These are phyloP conservation scores for Scaptomyza parva DNA, from an alignment of 2,888 invertebrate genomes.

Conservation along the genomic window DNA sequence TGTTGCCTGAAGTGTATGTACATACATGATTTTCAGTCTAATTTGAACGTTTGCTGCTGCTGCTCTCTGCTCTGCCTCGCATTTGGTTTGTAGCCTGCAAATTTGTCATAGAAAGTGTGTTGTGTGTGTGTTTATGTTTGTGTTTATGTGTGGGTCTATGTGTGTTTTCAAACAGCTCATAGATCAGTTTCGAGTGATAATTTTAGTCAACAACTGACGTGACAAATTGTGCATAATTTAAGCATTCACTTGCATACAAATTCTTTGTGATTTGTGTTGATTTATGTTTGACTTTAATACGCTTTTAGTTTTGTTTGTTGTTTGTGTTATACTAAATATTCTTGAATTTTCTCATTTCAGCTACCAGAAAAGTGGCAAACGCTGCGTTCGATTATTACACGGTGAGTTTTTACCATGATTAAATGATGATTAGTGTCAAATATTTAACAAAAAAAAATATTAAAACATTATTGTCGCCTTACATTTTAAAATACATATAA, in stretches of 20 bases:
- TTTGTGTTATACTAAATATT: constrained; percentile 19
- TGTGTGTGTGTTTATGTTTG: no score
- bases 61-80: constrained; percentile 8
- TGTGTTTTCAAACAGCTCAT: constrained; percentile 57
- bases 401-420: constrained; percentile 14
- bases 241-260: constrained; percentile 7
- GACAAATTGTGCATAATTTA: constrained; percentile 59
- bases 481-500: not conserved
- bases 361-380: constrained; percentile 6
- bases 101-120: constrained; percentile 77
- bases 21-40: constrained; percentile 63
- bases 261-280: constrained; percentile 20
- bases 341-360: constrained; percentile 33
- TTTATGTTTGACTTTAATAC: constrained; percentile 22
- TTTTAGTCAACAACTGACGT: constrained; percentile 64
- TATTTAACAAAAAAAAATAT: no score
- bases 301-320: not conserved
- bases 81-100: constrained; percentile 42
- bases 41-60: constrained; percentile 43
- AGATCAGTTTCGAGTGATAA: constrained; percentile 72
- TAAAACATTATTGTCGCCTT: no score
- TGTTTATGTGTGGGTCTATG: constrained; percentile 40
- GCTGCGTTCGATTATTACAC: not conserved
- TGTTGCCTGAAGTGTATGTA: constrained; percentile 37
- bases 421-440: no score